Evolutionary conservation across 2,113 vertebrate genomes (phyloP).

Genomic region (Hyperopisus bebe): DNA sequence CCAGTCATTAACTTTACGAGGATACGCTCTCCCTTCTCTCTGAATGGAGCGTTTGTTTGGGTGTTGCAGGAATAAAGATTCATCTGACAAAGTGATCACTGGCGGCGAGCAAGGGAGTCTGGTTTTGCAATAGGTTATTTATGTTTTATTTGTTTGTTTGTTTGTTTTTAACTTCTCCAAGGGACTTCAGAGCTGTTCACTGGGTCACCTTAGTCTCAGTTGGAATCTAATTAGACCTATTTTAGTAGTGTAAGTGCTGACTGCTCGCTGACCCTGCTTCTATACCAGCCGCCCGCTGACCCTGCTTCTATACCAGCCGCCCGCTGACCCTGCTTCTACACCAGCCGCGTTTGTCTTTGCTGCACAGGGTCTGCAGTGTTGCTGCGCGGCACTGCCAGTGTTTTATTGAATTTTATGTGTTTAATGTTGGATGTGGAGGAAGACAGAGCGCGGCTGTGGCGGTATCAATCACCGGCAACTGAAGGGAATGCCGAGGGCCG

Average conservation of each 20-base stretch:
- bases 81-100: conserved; percentile 55
- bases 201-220: conserved; percentile 40
- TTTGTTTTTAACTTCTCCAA: conserved; percentile 35
- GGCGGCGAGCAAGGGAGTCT: conserved; percentile 43
- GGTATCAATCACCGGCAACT: conserved; percentile 30
- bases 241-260: conserved; percentile 51
- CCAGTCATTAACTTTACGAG: conserved; percentile 15
- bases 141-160: conserved; percentile 1
- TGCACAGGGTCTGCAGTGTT: conserved; percentile 35
- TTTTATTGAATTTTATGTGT: conserved; percentile 29
- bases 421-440: conserved; percentile 15
- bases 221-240: conserved; percentile 46
- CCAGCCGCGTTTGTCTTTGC: conserved; percentile 23
- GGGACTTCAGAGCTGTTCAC: conserved; percentile 38
- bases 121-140: conserved; percentile 24
- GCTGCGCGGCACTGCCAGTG: not conserved
- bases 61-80: conserved; percentile 39
- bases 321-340: conserved; percentile 35
- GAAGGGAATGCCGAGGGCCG: conserved; percentile 30
- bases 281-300: conserved; percentile 35
- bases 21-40: not conserved
- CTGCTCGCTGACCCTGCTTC: conserved; percentile 40
- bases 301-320: conserved; percentile 26
- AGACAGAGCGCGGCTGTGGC: not conserved
- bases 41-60: not conserved